Base-by-base conservation (phyloP, 2,797 vertebrate species). In the Rhinoraja longicauda region DNA sequence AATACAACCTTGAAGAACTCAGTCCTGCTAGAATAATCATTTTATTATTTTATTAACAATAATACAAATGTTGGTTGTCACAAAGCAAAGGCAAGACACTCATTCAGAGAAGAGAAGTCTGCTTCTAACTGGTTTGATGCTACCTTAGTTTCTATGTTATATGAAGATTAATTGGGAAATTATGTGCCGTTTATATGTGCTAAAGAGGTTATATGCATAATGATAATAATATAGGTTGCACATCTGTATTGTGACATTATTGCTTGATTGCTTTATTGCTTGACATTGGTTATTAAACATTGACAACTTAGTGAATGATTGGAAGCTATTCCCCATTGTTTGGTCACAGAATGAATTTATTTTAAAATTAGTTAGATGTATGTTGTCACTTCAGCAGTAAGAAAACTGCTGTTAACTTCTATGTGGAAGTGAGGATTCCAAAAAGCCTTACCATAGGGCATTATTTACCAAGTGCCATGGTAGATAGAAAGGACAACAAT, bases 401-500 rank as follows among this genome's bases (percentile, higher is more conserved):
- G 59, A 7, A 29, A n/a, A n/a, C 59, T 29, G 53, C 53, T 62
- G 13, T 29, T 86, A 13, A 1, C 57, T 62, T n/a, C 10, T 32
- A 62, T 15, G 4, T 59, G 29, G 26, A 13, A 59, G 5, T 29
- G 9, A 59, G 81, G 5, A 84, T 59, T 84, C 29, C 53, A n/a
- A 12, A 5, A 57, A n/a, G 6, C 4, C 77, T 39, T 29, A 26
- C 24, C 53, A 57, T 15, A 84, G 29, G 53, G 5, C 57, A 59
- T 84, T 21, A n/a, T 76, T 62, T 32, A 45, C 67, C 0, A 84
- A 93, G n/a, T 93, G 79, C 9, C 79, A 67, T 67, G 19, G 73
- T 64, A 91, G 93, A 93, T 93, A 93, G 76, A 73, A 73, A 29
- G 72, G n/a, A 0, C 62, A 84, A 92, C 93, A 64, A 36, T 29